These are phyloP conservation scores for Semotilus atromaculatus DNA, from an alignment of 2,797 vertebrate species.

Conservation along the genomic window DNA sequence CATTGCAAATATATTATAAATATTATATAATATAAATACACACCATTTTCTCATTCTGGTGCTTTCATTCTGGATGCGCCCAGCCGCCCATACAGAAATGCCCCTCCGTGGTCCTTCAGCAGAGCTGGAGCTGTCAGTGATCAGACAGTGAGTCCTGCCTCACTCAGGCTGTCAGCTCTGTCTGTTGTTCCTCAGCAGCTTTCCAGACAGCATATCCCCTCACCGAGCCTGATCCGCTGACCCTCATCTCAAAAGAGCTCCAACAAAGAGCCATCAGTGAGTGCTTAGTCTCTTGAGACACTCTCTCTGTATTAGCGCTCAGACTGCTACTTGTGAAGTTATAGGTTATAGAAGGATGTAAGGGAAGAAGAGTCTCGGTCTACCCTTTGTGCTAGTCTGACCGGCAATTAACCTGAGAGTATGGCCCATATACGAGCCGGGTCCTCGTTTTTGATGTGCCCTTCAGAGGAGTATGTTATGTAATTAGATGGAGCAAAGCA, in stretches of 20 bases:
- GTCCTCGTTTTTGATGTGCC: not conserved
- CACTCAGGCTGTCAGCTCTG: constrained; percentile 51
- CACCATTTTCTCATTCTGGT: too few species aligned
- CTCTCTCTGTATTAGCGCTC: not conserved
- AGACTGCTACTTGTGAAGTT: not conserved
- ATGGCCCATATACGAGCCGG: not conserved
- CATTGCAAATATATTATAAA: too few species aligned
- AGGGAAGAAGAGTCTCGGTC: not conserved
- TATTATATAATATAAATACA: too few species aligned
- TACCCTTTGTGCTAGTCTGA: not conserved
- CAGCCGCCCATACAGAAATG: not conserved
- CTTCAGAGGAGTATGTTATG: not conserved
- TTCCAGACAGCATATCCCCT: constrained; percentile 57
- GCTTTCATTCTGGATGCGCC: not conserved
- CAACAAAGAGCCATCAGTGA: constrained; percentile 2
- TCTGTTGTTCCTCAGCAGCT: constrained; percentile 60
- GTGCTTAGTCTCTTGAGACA: not conserved
- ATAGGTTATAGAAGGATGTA: not conserved
- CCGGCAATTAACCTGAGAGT: not conserved
- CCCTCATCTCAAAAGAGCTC: constrained; percentile 1
- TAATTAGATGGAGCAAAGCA: not conserved
- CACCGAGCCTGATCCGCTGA: constrained; percentile 19
- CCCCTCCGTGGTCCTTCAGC: not conserved
- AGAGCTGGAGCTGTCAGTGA: not conserved
- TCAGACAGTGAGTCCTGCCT: not conserved